Percentiles rank a stretch among this genome's conserved stretches.
phyloP scores from a whole-genome alignment of 1,140 invertebrate genomes.

The Scaptomyza montana region DNA sequence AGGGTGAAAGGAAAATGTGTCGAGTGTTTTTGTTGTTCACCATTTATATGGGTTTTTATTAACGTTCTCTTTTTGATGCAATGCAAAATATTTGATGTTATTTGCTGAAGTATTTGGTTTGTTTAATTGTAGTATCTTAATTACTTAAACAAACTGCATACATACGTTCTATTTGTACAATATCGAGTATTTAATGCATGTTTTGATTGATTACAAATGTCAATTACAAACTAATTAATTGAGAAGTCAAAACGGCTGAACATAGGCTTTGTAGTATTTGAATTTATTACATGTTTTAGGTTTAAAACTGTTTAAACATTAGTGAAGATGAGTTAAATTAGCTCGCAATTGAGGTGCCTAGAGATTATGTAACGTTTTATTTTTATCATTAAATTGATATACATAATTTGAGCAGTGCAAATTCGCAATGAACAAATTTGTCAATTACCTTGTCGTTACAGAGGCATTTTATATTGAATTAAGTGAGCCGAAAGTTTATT shows the following conservation, averaged over 20 bases:
- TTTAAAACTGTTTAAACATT: no score
- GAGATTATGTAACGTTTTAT: not conserved
- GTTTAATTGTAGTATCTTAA: constrained; percentile 71
- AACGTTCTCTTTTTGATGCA: constrained; percentile 11
- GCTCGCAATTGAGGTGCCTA: no score
- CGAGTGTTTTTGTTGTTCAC: not conserved
- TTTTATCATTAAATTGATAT: constrained; percentile 7
- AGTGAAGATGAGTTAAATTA: no score
- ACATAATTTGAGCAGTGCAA: constrained; percentile 10
- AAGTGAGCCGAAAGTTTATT: constrained; percentile 37
- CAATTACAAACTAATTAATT: not conserved
- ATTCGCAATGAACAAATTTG: constrained; percentile 39
- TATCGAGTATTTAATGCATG: not conserved
- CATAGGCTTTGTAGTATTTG: no score
- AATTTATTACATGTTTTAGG: no score
- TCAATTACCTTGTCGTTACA: constrained; percentile 39
- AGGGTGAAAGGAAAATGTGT: not conserved
- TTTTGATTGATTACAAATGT: no score
- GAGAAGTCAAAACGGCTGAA: not conserved
- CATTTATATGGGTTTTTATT: constrained; percentile 24
- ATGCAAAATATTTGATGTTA: constrained; percentile 25
- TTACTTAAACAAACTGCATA: constrained; percentile 61
- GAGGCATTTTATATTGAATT: constrained; percentile 48
- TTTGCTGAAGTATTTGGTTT: constrained; percentile 28
- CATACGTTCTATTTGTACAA: constrained; percentile 34